Base-by-base conservation (phyloP, 2,888 invertebrate species). In the Caenorhabditis virilis region DNA sequence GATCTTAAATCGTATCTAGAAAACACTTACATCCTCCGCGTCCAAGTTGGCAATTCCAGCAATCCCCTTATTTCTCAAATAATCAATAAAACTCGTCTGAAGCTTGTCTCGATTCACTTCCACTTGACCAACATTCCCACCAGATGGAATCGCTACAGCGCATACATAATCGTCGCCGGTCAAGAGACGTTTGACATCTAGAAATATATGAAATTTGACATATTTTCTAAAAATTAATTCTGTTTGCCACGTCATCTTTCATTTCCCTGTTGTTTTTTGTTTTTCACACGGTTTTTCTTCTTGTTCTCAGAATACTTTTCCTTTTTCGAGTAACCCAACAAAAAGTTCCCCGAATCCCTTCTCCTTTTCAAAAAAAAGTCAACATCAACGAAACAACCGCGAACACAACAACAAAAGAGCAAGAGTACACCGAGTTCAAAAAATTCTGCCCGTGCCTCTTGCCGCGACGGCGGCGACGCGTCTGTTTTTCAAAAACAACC, bases 21-120 rank as follows among this genome's bases (percentile, higher is more conserved):
- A 53, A 3, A 38, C 9, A 36, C 42, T 33, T 45, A n/a, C 16
- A 11, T 46, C 45, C 9, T 22, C 25, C n/a, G 23, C 35, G 1
- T 38, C 46, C 11, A 63, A 22, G 25, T 45, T 36, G n/a, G 57
- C 48, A 2, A 63, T 50, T 42, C 63, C 63, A 15, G 63, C 63
- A 16, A 58, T 54, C n/a, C 46, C 16, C 30, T 63, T 63, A 22
- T 45, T 49, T 15, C 16, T 50, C 22, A 63, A 18, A 27, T 63
- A 63, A 5, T 63, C 57, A 4, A 57, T 53, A 41, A 63, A 45
- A 0, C 30, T 27, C 20, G 49, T 39, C 25, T 63, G 38, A 0
- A 58, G 35, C n/a, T 20, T 41, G 2, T 27, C 15, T 5, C 48
- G 53, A n/a, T 33, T 45, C 7, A 26, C 27, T 9, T 30, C 13